Conservation (phyloP, 2,888 invertebrate species). For the Chrysolina haemoptera region DNA sequence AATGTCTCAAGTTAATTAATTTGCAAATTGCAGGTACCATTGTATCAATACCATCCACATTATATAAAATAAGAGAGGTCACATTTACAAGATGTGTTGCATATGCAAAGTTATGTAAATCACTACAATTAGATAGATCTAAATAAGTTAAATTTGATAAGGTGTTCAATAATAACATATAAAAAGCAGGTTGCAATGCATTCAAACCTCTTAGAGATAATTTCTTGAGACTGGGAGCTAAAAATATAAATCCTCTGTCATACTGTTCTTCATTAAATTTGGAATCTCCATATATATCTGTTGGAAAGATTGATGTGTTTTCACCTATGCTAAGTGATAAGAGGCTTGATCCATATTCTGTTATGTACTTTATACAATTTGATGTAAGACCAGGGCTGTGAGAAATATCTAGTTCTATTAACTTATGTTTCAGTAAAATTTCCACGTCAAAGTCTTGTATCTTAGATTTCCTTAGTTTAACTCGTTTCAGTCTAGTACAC, state of each 20-base stretch:
- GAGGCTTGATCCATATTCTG: constrained; percentile 79
- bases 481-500: constrained; percentile 78
- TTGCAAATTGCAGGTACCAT: constrained; percentile 76
- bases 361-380: constrained; percentile 78
- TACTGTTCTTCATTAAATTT: constrained; percentile 63
- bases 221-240: constrained; percentile 75
- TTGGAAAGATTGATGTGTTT: constrained; percentile 75
- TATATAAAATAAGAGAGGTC: constrained; percentile 84
- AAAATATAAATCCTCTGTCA: constrained; percentile 71
- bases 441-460: constrained; percentile 82
- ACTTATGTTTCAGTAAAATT: constrained; percentile 81
- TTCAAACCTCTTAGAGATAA: constrained; percentile 75
- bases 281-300: constrained; percentile 55
- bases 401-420: constrained; percentile 82
- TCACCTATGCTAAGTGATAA: constrained; percentile 81
- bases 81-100: constrained; percentile 79
- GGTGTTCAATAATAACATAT: constrained; percentile 73
- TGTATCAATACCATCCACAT: constrained; percentile 80
- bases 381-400: constrained; percentile 81
- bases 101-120: constrained; percentile 78
- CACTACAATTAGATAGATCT: constrained; percentile 80
- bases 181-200: constrained; percentile 71
- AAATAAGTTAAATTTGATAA: constrained; percentile 77
- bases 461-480: constrained; percentile 80
- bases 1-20: constrained; percentile 75